Conservation (phyloP, 2,888 invertebrate species). For the Tanytarsus gracilentus region DNA sequence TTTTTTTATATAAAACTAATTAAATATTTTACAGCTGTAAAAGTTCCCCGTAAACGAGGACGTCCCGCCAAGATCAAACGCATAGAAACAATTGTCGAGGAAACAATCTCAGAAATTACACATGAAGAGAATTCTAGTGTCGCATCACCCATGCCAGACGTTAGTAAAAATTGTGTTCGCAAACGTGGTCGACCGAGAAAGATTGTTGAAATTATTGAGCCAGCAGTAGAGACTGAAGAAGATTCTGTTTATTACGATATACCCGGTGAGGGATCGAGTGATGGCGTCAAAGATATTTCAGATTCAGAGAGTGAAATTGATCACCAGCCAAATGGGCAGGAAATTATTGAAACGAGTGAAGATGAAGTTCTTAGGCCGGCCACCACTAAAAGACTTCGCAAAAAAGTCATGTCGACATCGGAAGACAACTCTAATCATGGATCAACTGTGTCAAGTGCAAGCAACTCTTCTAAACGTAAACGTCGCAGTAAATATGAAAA, state of each 20-base stretch:
- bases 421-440: conserved; percentile 17
- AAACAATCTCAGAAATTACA: too few species aligned
- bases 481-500: conserved; percentile 1
- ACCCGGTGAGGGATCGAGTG: conserved; percentile 23
- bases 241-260: conserved; percentile 22
- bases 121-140: background rate
- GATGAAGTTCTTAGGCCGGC: too few species aligned
- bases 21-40: too few species aligned
- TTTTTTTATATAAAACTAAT: too few species aligned
- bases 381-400: too few species aligned
- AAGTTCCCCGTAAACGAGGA: background rate
- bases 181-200: background rate
- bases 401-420: background rate
- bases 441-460: background rate
- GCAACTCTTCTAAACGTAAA: background rate
- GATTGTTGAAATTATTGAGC: background rate
- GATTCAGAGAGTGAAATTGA: background rate
- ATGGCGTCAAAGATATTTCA: background rate
- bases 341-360: too few species aligned
- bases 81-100: background rate
- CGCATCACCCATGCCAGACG: background rate
- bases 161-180: too few species aligned
- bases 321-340: too few species aligned
- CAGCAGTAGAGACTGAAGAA: conserved; percentile 20
- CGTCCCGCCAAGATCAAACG: background rate